These are phyloP conservation scores for Melanotaenia maccullochi DNA, from an alignment of 2,797 vertebrate species.

Conservation along the genomic window DNA sequence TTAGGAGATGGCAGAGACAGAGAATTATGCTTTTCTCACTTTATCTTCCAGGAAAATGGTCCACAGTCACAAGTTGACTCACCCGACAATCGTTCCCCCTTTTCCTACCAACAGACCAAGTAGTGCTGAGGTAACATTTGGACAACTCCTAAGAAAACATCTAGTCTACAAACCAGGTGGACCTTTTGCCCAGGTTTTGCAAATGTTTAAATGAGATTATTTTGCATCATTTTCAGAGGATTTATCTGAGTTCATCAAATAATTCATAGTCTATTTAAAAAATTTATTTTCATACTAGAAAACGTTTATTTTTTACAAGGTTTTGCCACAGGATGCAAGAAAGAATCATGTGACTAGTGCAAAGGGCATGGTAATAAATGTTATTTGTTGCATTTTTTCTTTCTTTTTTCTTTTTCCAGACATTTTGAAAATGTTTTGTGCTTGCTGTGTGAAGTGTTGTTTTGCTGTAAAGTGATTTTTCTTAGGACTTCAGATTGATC, in stretches of 20 bases:
- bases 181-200: slow-evolving; percentile 95
- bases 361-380: slow-evolving; percentile 89
- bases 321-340: slow-evolving; percentile 86
- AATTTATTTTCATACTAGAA: slow-evolving; percentile 97
- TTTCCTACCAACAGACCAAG: slow-evolving; percentile 97
- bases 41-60: slow-evolving; percentile 89
- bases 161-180: slow-evolving; percentile 91
- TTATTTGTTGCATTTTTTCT: slow-evolving; percentile 87
- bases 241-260: slow-evolving; percentile 85
- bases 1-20: not conserved
- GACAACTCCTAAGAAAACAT: slow-evolving; percentile 91
- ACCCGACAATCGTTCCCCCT: slow-evolving; percentile 93
- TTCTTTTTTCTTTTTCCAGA: slow-evolving; percentile 57
- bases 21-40: slow-evolving; percentile 1
- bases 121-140: slow-evolving; percentile 90
- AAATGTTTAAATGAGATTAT: slow-evolving; percentile 93
- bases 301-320: slow-evolving; percentile 92
- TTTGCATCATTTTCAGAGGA: slow-evolving; percentile 93
- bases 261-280: slow-evolving; percentile 87
- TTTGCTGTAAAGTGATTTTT: slow-evolving; percentile 87
- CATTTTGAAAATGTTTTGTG: slow-evolving; percentile 88
- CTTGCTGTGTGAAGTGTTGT: slow-evolving; percentile 94
- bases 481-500: slow-evolving; percentile 87
- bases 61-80: slow-evolving; percentile 93
- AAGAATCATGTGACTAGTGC: slow-evolving; percentile 87